Conservation (phyloP, 2,797 vertebrate genomes). For the Accipiter minullus region DNA sequence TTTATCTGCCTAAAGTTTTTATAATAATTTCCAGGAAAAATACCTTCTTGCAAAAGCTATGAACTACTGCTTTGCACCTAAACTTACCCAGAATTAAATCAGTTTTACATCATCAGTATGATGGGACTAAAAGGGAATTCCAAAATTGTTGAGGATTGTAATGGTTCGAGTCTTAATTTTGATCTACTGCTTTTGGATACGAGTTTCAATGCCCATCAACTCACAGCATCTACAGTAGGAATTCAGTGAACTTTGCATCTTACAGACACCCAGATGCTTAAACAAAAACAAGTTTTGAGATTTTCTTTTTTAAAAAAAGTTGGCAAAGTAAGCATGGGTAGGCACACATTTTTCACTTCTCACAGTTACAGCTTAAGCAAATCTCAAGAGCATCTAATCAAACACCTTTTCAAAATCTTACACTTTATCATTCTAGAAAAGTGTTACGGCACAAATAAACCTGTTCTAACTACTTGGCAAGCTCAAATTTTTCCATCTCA, state of each 20-base stretch:
- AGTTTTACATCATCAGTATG: neutral
- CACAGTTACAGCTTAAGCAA: neutral
- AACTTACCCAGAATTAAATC: neutral
- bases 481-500: neutral
- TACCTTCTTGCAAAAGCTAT: neutral
- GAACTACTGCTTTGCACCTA: neutral
- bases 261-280: neutral
- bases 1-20: neutral
- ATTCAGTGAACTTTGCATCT: neutral
- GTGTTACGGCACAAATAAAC: neutral
- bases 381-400: neutral
- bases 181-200: neutral
- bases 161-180: neutral
- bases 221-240: neutral
- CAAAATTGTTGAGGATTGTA: neutral
- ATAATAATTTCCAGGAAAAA: neutral
- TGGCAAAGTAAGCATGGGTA: neutral
- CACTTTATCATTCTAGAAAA: neutral
- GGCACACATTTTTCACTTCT: neutral
- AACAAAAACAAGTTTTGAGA: neutral
- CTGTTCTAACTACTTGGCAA: neutral
- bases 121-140: neutral
- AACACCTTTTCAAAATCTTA: neutral
- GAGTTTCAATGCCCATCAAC: neutral
- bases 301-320: neutral